Percentiles rank a stretch among this genome's conserved stretches.
These are phyloP conservation scores for Mercenaria mercenaria DNA, from an alignment of 1,140 invertebrate species.

Conservation along the genomic window DNA sequence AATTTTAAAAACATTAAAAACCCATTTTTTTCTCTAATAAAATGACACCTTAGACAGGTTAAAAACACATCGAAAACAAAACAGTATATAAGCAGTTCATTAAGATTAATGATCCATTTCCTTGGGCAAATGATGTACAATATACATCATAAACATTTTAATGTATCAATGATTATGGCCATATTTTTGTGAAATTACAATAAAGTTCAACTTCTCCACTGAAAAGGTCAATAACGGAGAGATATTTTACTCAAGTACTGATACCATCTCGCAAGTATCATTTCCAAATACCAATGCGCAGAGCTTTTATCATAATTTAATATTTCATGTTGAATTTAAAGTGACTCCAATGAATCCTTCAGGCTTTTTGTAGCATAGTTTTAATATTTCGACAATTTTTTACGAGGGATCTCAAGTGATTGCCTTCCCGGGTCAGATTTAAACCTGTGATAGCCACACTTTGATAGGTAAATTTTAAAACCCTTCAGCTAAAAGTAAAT, in stretches of 20 bases:
- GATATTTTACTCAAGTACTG: constrained; percentile 52
- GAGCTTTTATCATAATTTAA: constrained; percentile 58
- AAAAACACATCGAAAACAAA: constrained; percentile 16
- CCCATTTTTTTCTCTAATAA: background rate
- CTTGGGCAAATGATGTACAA: background rate
- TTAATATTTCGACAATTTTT: constrained; percentile 53
- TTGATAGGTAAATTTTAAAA: constrained; percentile 37
- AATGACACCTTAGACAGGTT: constrained; percentile 20
- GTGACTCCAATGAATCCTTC: constrained; percentile 43
- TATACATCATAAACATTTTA: constrained; percentile 33
- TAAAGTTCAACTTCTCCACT: constrained; percentile 47
- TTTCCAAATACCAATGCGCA: constrained; percentile 42
- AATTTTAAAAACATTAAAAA: background rate
- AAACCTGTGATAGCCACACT: constrained; percentile 28
- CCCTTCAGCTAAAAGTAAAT: constrained; percentile 26
- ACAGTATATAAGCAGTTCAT: background rate
- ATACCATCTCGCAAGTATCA: constrained; percentile 42
- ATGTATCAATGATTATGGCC: background rate
- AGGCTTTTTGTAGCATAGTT: constrained; percentile 34
- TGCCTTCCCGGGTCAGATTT: constrained; percentile 39
- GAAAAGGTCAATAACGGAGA: constrained; percentile 51
- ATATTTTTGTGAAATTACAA: constrained; percentile 53
- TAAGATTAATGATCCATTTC: background rate
- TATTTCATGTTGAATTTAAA: constrained; percentile 61
- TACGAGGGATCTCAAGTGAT: constrained; percentile 28